Evolutionary conservation across 92 coral and sea anemone species (phyloP), one percentile per base, ranked within the genome.

Genomic region (Pocillopora meandrina): DNA sequence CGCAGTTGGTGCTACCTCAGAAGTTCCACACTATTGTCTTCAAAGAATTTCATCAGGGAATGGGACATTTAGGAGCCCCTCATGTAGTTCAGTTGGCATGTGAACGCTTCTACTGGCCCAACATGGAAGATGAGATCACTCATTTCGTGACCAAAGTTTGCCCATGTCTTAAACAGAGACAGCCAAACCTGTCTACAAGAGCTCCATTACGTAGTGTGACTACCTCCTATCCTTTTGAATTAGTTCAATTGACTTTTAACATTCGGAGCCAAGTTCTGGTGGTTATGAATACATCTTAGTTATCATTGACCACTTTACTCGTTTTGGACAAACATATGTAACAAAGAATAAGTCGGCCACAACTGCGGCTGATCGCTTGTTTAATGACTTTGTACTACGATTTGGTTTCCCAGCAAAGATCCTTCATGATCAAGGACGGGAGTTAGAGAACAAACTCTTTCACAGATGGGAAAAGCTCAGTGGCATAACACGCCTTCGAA

Each of bases 61-160:
- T 86, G 89, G 89, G 89, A 5, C 89, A 86, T 61, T 77, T 86
- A 9, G 87, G 82, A 23, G 17, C 65, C 1, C 71, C 61, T 3
- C 11, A 72, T 12, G 70, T 56, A 12, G 10, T 85, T 9, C 15
- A 67, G 15, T 69, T 77, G 5, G 89, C 84, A 12, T n/a, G 89
- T 13, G 89, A 86, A 10, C 89, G 84, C 12, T 78, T 78, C 64
- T 86, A 86, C 35, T 86, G 89, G 89, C 89, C 84, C 2, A 15
- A 65, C 73, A 68, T 68, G 73, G 10, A 68, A 21, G 15, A 2
- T 3, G 73, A 68, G 0, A 68, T 68, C 26, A 19, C 14, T 1
- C 82, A 78, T 60, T 14, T 34, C 33, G 52, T 78, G 18, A n/a
- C 57, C 9, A 56, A 61, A 1, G 59, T 49, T 33, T 78, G 72